phyloP scores from a whole-genome alignment of 2,888 invertebrate genomes.

The Fragum whitleyi region DNA sequence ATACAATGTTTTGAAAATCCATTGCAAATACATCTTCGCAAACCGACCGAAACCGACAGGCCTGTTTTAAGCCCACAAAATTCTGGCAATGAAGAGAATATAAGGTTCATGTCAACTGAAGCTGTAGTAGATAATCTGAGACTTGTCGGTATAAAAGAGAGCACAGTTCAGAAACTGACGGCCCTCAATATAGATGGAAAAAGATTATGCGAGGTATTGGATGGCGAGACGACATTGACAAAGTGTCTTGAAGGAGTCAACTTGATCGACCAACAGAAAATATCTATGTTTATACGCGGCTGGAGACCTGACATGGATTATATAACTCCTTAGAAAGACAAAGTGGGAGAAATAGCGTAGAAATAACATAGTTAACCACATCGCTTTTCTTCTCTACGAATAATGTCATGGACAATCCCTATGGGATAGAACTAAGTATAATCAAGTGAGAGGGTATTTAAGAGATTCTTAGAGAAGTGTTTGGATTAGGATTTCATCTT shows the following conservation, averaged over 20 bases:
- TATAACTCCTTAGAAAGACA: not conserved
- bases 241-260: slow-evolving; percentile 66
- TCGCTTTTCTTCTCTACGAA: too few species aligned
- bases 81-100: slow-evolving; percentile 21
- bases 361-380: too few species aligned
- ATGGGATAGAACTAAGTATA: too few species aligned
- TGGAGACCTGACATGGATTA: slow-evolving; percentile 61
- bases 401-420: too few species aligned
- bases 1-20: not conserved
- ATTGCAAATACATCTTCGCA: not conserved
- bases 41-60: not conserved
- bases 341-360: too few species aligned
- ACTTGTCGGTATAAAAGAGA: slow-evolving; percentile 64
- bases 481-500: too few species aligned
- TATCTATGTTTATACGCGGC: slow-evolving; percentile 72
- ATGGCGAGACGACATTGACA: slow-evolving; percentile 53
- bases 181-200: slow-evolving; percentile 66
- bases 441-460: too few species aligned
- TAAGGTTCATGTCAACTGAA: slow-evolving; percentile 49
- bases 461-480: too few species aligned
- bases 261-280: slow-evolving; percentile 71
- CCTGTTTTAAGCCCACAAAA: not conserved
- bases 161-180: slow-evolving; percentile 58
- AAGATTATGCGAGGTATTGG: slow-evolving; percentile 57
- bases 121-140: slow-evolving; percentile 62